A percentile compares a stretch with the other conserved stretches of the same genome.
Evolutionary conservation across 2,797 vertebrate genomes (phyloP).

Genomic region (Lacerta bilineata): DNA sequence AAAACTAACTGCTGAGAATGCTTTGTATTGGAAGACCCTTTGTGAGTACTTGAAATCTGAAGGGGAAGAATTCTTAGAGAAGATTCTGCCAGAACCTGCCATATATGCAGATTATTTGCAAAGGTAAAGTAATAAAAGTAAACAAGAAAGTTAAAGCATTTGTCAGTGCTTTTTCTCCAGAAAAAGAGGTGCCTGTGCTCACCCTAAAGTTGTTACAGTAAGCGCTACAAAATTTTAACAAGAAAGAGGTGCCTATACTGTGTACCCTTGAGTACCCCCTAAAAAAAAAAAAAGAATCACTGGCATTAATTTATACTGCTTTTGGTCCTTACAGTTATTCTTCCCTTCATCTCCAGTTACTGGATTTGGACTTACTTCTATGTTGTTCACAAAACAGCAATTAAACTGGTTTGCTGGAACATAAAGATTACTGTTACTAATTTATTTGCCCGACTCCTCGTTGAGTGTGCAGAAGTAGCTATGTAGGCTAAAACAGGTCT

Average conservation of each 20-base stretch:
- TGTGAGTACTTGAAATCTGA: conserved; percentile 91
- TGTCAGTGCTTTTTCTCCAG: neutral
- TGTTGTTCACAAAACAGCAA: neutral
- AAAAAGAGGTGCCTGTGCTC: too few relatives aligned
- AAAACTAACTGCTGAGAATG: conserved; percentile 89
- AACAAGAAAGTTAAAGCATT: conserved; percentile 3
- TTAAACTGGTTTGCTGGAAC: neutral
- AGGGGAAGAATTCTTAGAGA: conserved; percentile 90
- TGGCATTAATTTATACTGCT: neutral
- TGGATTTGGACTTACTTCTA: neutral
- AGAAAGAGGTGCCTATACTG: too few relatives aligned
- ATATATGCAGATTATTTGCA: conserved; percentile 90
- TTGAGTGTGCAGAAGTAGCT: neutral
- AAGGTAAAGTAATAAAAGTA: conserved; percentile 79
- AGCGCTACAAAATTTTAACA: too few relatives aligned
- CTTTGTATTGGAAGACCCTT: conserved; percentile 91
- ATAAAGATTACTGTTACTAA: neutral
- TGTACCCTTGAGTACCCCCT: too few relatives aligned
- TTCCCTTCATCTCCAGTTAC: neutral
- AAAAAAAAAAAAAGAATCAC: too few relatives aligned
- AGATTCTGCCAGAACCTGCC: conserved; percentile 90
- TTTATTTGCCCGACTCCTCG: neutral
- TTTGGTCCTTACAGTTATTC: neutral
- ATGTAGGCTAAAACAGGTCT: neutral
- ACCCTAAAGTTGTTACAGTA: too few relatives aligned